phyloP scores from a whole-genome alignment of 2,797 vertebrate species.

The Enteromius trimaculatus region DNA sequence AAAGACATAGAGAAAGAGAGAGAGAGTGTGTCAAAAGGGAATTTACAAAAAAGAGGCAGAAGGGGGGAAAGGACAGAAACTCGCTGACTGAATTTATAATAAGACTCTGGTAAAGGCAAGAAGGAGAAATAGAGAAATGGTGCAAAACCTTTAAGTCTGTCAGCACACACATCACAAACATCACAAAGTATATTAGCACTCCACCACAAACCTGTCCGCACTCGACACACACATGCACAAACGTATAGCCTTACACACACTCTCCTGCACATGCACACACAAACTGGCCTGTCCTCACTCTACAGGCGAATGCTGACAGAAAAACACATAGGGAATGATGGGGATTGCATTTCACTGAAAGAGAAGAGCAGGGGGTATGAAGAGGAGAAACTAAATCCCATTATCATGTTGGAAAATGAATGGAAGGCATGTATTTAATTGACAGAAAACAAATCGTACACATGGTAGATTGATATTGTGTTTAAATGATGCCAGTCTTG shows the following conservation, averaged over 20 bases:
- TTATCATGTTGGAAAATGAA: slow-evolving; percentile 29
- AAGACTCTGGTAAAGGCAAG: neutral
- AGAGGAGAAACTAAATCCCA: slow-evolving; percentile 40
- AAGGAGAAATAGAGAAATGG: neutral
- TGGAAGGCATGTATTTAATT: neutral
- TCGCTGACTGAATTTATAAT: slow-evolving; percentile 10
- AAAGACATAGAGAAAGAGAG: neutral
- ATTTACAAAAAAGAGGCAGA: neutral
- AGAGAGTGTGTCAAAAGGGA: neutral
- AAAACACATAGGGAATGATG: slow-evolving; percentile 52
- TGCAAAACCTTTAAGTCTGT: slow-evolving; percentile 46
- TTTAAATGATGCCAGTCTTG: neutral
- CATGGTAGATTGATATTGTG: neutral
- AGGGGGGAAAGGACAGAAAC: neutral
- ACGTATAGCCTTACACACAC: slow-evolving; percentile 26
- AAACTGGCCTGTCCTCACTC: slow-evolving; percentile 55
- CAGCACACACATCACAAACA: slow-evolving; percentile 53
- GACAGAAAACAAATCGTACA: neutral
- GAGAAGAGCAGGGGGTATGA: slow-evolving; percentile 49
- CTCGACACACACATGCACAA: slow-evolving; percentile 31
- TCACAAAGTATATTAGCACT: slow-evolving; percentile 49
- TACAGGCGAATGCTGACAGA: slow-evolving; percentile 53
- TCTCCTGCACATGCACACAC: slow-evolving; percentile 20
- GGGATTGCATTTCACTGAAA: slow-evolving; percentile 52
- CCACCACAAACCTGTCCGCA: slow-evolving; percentile 55